Percentiles rank a stretch among this genome's conserved stretches.
phyloP scores from a whole-genome alignment of 2,888 invertebrate species.

The Bimastos eiseni region DNA sequence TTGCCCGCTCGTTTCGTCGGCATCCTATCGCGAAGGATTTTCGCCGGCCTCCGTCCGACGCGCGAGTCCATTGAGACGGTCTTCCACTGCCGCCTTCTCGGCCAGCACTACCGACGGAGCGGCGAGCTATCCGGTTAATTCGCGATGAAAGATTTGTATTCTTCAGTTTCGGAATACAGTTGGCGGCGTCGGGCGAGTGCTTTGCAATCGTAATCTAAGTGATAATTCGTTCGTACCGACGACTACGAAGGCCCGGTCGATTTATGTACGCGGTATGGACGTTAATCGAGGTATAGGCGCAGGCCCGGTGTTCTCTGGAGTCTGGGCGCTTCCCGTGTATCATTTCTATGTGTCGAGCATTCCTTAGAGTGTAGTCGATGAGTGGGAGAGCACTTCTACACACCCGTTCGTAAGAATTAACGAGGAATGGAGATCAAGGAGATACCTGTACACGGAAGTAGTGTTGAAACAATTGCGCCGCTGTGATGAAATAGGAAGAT shows the following conservation, averaged over 20 bases:
- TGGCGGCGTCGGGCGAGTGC: background rate
- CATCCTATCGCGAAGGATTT: background rate
- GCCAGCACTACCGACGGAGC: background rate
- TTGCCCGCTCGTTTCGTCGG: background rate
- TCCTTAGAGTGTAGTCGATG: background rate
- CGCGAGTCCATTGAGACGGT: background rate
- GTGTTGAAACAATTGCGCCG: background rate
- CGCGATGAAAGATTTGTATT: slow-evolving; percentile 13
- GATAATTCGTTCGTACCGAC: background rate
- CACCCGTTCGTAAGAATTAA: background rate
- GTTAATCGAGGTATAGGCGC: background rate
- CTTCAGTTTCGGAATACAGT: background rate
- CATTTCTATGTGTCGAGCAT: background rate
- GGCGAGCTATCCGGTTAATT: background rate
- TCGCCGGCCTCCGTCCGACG: background rate
- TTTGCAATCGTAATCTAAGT: slow-evolving; percentile 13
- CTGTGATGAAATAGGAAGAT: background rate
- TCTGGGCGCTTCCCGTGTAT: background rate
- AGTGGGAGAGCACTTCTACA: background rate
- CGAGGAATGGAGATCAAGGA: background rate
- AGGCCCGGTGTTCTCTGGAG: background rate
- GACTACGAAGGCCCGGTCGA: no score
- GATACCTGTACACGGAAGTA: background rate
- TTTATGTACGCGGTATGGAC: background rate
- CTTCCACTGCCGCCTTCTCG: background rate